phyloP scores from a whole-genome alignment of 1,140 invertebrate genomes.

The Fopius arisanus region DNA sequence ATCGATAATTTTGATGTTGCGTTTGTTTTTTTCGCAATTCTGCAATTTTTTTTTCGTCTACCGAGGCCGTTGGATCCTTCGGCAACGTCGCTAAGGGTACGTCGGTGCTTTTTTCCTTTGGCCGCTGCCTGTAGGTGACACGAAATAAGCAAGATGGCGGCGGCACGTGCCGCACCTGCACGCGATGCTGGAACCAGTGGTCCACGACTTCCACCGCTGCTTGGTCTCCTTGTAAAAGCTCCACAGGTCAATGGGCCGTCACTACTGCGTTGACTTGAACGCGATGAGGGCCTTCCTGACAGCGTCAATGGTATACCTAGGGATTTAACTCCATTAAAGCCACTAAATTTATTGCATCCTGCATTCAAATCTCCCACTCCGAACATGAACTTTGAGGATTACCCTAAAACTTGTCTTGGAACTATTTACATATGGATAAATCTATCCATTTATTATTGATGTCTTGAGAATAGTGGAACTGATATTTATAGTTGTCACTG shows the following conservation, averaged over 20 bases:
- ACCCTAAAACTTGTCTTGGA: too few species aligned
- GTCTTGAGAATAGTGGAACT: too few species aligned
- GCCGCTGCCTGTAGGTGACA: slow-evolving; percentile 73
- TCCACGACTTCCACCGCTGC: slow-evolving; percentile 68
- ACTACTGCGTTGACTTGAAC: slow-evolving; percentile 73
- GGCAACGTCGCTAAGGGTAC: slow-evolving; percentile 67
- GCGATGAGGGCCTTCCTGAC: slow-evolving; percentile 72
- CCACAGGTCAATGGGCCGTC: slow-evolving; percentile 69
- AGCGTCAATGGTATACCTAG: slow-evolving; percentile 71
- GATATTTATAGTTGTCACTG: too few species aligned
- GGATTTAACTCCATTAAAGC: slow-evolving; percentile 13
- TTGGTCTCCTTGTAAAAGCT: slow-evolving; percentile 68
- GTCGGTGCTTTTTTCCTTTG: slow-evolving; percentile 56
- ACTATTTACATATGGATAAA: too few species aligned
- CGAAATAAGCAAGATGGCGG: slow-evolving; percentile 90
- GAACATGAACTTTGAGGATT: too few species aligned
- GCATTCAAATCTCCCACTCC: too few species aligned
- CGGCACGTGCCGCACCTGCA: slow-evolving; percentile 87
- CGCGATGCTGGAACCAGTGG: slow-evolving; percentile 76
- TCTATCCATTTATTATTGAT: too few species aligned
- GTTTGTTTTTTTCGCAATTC: neutral
- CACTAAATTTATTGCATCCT: neutral
- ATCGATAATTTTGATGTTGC: neutral
- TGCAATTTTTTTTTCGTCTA: slow-evolving; percentile 49
- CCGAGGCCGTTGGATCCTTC: slow-evolving; percentile 65